Evolutionary conservation across 2,113 vertebrate species (phyloP).

Genomic region (Oceanodroma tethys): DNA sequence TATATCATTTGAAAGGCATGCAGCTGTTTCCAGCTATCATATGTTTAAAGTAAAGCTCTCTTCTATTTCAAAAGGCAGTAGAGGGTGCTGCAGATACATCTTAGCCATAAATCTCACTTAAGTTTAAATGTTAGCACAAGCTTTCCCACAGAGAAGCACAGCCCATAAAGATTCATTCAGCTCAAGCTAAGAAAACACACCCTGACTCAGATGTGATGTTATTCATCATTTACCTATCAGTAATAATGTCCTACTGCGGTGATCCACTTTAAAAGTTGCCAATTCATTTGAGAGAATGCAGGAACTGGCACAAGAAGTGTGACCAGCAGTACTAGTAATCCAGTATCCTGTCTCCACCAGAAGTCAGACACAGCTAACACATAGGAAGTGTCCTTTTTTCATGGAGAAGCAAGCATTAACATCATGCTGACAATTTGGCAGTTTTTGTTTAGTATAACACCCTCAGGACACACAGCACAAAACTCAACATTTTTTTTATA

Average conservation of each 20-base stretch:
- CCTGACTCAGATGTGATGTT: neutral
- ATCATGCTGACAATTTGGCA: neutral
- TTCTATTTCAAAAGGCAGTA: conserved; percentile 36
- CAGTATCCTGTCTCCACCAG: neutral
- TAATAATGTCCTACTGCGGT: neutral
- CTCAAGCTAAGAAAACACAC: neutral
- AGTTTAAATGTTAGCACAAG: neutral
- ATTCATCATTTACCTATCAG: neutral
- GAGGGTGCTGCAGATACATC: conserved; percentile 53
- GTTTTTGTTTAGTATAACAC: neutral
- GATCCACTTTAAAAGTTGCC: neutral
- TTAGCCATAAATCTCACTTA: neutral
- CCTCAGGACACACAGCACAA: neutral
- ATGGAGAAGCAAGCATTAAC: neutral
- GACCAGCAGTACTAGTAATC: neutral
- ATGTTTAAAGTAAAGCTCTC: neutral
- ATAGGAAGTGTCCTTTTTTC: neutral
- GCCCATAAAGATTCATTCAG: neutral
- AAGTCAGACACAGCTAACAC: neutral
- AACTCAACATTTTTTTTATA: neutral
- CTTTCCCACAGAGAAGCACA: neutral
- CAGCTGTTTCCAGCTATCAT: neutral
- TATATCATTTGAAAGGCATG: neutral
- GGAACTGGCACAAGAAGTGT: neutral
- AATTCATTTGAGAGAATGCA: neutral